phyloP scores from a whole-genome alignment of 1,140 invertebrate genomes.

The Anthonomus grandis region DNA sequence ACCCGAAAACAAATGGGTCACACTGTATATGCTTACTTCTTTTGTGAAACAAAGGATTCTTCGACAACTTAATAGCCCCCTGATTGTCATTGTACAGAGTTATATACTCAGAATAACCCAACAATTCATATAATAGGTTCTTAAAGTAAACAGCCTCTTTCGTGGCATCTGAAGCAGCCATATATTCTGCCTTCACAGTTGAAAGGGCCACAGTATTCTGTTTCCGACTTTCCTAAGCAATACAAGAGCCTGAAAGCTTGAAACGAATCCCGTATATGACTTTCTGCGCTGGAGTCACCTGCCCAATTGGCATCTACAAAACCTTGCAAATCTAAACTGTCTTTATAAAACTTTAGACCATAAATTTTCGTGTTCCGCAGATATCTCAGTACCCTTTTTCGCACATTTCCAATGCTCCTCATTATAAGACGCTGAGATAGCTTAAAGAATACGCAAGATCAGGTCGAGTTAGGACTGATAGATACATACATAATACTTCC shows the following conservation, averaged over 20 bases:
- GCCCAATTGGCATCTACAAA: background rate
- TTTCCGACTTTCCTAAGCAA: conserved; percentile 40
- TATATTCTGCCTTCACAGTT: conserved; percentile 45
- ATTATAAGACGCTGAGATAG: background rate
- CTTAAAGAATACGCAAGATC: too few species aligned
- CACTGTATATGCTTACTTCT: too few species aligned
- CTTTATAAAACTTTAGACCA: background rate
- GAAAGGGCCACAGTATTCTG: conserved; percentile 43
- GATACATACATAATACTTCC: too few species aligned
- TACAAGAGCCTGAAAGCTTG: conserved; percentile 26
- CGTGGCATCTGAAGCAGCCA: conserved; percentile 35
- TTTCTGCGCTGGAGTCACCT: too few species aligned
- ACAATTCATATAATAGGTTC: conserved; percentile 9
- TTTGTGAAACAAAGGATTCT: too few species aligned
- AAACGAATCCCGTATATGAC: conserved; percentile 41
- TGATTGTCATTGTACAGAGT: background rate
- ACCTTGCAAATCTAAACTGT: background rate
- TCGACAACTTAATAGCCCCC: background rate
- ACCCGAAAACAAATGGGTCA: too few species aligned
- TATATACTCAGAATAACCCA: background rate
- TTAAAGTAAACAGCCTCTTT: conserved; percentile 14
- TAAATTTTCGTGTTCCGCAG: too few species aligned
- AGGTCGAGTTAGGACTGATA: background rate
- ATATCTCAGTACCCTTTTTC: too few species aligned
- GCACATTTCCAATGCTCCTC: background rate